phyloP scores from a whole-genome alignment of 2,113 vertebrate genomes.

The Gadus macrocephalus region DNA sequence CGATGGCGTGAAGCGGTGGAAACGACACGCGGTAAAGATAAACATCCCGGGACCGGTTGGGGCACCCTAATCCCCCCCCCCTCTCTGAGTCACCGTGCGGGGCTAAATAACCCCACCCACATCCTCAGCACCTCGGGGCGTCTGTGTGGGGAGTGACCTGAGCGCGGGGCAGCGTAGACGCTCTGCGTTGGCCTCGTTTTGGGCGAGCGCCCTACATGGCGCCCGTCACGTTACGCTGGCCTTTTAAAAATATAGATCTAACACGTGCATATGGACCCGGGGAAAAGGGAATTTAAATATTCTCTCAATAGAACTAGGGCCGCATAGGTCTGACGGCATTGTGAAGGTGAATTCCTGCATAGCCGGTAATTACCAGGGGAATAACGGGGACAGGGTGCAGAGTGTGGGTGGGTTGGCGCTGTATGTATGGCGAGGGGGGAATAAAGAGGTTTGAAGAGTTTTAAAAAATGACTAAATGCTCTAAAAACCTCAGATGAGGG shows the following conservation, averaged over 20 bases:
- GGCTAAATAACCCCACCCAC: slow-evolving; percentile 15
- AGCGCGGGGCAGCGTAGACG: too few species aligned
- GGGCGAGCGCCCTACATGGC: too few species aligned
- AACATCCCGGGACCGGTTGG: slow-evolving; percentile 24
- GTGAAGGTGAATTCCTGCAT: not conserved
- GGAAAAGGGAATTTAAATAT: too few species aligned
- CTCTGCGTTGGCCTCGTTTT: too few species aligned
- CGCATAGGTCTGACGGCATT: too few species aligned
- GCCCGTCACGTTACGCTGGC: too few species aligned
- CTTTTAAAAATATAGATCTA: too few species aligned
- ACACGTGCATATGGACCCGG: too few species aligned
- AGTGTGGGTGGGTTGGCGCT: too few species aligned
- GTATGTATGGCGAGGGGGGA: not conserved
- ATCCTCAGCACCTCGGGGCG: not conserved
- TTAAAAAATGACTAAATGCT: not conserved
- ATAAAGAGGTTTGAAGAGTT: not conserved
- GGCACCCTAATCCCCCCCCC: slow-evolving; percentile 19
- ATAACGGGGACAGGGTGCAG: not conserved
- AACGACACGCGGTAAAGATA: slow-evolving; percentile 25
- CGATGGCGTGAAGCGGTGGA: not conserved
- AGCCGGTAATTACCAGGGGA: not conserved
- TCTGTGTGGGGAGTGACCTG: too few species aligned
- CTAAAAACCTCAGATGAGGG: slow-evolving; percentile 25
- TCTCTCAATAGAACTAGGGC: too few species aligned
- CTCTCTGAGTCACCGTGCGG: slow-evolving; percentile 8